Base-by-base conservation (phyloP, 2,888 invertebrate genomes). In the Cheilosia vernalis region DNA sequence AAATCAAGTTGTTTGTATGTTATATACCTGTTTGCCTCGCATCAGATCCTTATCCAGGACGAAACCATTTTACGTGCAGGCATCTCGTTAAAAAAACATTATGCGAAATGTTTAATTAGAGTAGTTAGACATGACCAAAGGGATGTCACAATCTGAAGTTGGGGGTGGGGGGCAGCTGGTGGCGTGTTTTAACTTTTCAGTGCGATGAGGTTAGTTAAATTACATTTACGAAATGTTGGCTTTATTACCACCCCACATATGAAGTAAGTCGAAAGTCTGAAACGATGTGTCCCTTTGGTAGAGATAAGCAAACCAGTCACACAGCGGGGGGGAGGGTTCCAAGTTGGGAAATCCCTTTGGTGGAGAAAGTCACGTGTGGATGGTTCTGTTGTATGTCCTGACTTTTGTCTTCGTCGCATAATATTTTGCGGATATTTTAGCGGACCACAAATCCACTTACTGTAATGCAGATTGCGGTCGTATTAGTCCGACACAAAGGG, bases 41-140 rank as follows among this genome's bases (percentile, higher is more conserved):
- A 53, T 72, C 30, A n/a, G 70, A 74, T 84, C 64, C 44, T 60
- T 84, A 74, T 70, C 49, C 73, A 37, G 61, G 56, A 33, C 44
- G 47, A 60, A 44, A 56, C 30, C 4, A 66, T 44, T 53, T 49
- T 72, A 67, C 60, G 42, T 44, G 21, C 55, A 63, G 27, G 40
- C 53, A 79, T 33, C 60, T 76, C 72, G 76, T 85, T 76, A 61
- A 47, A 80, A 76, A 76, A 77, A 81, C 66, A 60, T 84, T 74
- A 79, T 79, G 84, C 58, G 61, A 70, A 76, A 85, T 81, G 61
- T 85, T 85, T 81, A 81, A 85, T 85, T 85, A 81, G 61, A 81
- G 72, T 61, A 78, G 61, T 63, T 61, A 37, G 55, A 63, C 56
- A 64, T 58, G 60, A 19, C 30, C 37, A 37, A 37, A n/a, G 27